Evolutionary conservation across 2,797 vertebrate species (phyloP), one percentile per base, ranked within the genome.

Genomic region (Peromyscus melanophrys): DNA sequence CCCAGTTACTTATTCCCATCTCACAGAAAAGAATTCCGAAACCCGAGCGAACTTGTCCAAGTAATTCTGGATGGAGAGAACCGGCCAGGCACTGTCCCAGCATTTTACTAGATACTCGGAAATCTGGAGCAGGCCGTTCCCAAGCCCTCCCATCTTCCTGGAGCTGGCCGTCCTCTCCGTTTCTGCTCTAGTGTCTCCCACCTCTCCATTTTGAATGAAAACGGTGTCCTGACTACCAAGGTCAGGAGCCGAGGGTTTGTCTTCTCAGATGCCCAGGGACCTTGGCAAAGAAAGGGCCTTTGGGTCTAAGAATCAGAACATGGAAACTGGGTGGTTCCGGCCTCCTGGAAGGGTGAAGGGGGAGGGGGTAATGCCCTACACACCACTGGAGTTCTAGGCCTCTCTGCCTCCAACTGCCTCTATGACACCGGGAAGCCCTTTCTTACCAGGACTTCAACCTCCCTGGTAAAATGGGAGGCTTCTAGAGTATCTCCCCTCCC

Each of bases 211-310:
- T 40, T 1, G 90, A 65, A 90, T 16, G 29, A 65, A 55, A 90
- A 57, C 21, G 29, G 21, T 52, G 17, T 71, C 78, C 11, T 76
- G 76, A 65, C 49, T 65, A 65, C 84, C 59, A 55, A 89, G 17
- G 12, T 71, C 93, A 67, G 73, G 90, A 92, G n/a, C 9, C 82
- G 88, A 94, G 43, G 16, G 27, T 1, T 85, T 87, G 78, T 65
- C 63, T 67, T 80, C 92, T 92, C 81, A 63, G 37, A 55, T 37
- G 52, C 14, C 69, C 71, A 84, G 78, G 43, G 71, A 25, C 19
- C 16, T 91, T 67, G 40, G n/a, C 34, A 90, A 90, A 96, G 59
- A 90, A 77, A 46, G 40, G 21, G 21, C 21, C 71, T 31, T 46
- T 21, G 40, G 76, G 25, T 75, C 61, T 55, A 49, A 75, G 71